phyloP scores from a whole-genome alignment of 2,797 vertebrate species.

The Meda fulgida region DNA sequence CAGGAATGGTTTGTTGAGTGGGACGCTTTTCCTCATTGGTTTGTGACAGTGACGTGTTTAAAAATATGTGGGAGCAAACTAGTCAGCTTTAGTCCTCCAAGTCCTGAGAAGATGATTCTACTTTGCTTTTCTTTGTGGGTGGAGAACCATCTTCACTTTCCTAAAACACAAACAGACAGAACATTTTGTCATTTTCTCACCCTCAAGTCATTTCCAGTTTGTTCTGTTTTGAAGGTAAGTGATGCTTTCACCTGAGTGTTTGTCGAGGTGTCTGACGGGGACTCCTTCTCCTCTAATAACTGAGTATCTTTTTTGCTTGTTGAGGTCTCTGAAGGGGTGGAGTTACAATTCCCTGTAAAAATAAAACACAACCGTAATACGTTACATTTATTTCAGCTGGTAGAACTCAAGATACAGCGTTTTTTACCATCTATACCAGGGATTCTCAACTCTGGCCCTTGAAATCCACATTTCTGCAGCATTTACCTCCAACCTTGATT shows the following conservation, averaged over 20 bases:
- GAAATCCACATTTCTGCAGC: background rate
- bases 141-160: constrained; percentile 89
- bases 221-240: background rate
- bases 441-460: background rate
- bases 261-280: constrained; percentile 83
- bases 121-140: constrained; percentile 92
- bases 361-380: background rate
- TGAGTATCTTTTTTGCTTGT: constrained; percentile 85
- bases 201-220: background rate
- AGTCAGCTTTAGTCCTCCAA: constrained; percentile 89
- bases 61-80: constrained; percentile 64
- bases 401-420: background rate
- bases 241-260: constrained; percentile 87
- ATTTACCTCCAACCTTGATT: background rate
- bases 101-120: constrained; percentile 89
- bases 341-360: constrained; percentile 79
- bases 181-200: background rate
- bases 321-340: constrained; percentile 86
- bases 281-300: constrained; percentile 85
- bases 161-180: constrained; percentile 67
- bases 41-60: constrained; percentile 50
- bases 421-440: background rate
- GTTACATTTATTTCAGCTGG: background rate
- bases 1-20: constrained; percentile 12
- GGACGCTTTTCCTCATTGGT: constrained; percentile 2